Conservation (phyloP, 2,113 vertebrate genomes). For the Macaca mulatta region DNA sequence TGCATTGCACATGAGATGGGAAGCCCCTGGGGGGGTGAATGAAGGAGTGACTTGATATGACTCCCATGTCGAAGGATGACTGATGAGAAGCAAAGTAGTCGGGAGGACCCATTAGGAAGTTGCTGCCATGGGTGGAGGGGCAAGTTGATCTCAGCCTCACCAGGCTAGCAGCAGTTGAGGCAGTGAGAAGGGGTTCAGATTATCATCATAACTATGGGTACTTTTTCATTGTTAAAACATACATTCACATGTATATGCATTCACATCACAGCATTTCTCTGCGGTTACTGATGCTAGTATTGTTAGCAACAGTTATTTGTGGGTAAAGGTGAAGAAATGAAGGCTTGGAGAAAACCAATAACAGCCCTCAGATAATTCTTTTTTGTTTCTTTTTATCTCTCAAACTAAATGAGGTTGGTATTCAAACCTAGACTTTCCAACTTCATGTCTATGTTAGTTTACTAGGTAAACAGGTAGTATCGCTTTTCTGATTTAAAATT, state of each 20-base stretch:
- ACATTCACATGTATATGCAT: too few species aligned
- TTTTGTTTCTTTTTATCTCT: not conserved
- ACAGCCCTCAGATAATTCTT: not conserved
- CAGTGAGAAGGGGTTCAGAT: not conserved
- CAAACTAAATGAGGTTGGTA: not conserved
- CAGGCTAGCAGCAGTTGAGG: not conserved
- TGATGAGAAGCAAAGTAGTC: not conserved
- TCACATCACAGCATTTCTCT: not conserved
- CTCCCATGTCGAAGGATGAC: not conserved
- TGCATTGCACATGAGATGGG: too few species aligned
- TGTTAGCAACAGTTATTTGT: not conserved
- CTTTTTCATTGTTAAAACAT: not conserved
- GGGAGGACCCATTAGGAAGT: not conserved
- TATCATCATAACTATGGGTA: not conserved
- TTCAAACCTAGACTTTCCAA: not conserved
- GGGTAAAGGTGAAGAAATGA: not conserved
- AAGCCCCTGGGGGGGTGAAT: not conserved
- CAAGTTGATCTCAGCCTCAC: accelerated
- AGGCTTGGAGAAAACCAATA: not conserved
- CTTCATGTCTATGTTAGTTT: not conserved
- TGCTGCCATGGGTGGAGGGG: not conserved
- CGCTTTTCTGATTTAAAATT: not conserved
- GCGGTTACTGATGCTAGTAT: too few species aligned
- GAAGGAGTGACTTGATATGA: not conserved
- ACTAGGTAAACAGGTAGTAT: not conserved